Percentiles rank a stretch among this genome's conserved stretches.
phyloP scores from a whole-genome alignment of 2,113 vertebrate genomes.

The Pao palembangensis region DNA sequence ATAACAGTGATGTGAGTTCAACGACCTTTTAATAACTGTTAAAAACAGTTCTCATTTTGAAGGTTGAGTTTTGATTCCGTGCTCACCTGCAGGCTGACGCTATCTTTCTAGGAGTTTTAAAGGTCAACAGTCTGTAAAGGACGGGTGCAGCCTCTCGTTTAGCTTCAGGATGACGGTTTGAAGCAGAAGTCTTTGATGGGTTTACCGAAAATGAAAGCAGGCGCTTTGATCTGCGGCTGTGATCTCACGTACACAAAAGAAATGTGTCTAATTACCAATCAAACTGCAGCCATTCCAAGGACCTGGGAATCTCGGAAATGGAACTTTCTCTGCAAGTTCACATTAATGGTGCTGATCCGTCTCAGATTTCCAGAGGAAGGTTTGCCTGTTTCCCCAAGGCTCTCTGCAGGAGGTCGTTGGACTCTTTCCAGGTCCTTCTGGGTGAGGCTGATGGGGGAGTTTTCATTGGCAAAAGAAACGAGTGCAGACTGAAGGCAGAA shows the following conservation, averaged over 20 bases:
- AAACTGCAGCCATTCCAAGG: too few species aligned
- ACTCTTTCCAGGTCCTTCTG: slow-evolving; percentile 23
- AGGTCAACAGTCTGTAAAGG: too few species aligned
- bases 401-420: slow-evolving; percentile 26
- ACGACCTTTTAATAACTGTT: too few species aligned
- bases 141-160: not conserved
- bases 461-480: slow-evolving; percentile 38
- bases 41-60: too few species aligned
- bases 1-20: too few species aligned
- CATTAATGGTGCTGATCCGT: slow-evolving; percentile 26
- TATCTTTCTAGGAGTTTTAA: too few species aligned
- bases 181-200: too few species aligned
- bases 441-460: slow-evolving; percentile 10
- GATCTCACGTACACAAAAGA: not conserved
- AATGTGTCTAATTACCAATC: not conserved
- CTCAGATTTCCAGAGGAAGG: slow-evolving; percentile 20
- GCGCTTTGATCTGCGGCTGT: not conserved
- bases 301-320: not conserved
- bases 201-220: slow-evolving; percentile 1
- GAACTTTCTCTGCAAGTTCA: slow-evolving; percentile 9
- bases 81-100: too few species aligned
- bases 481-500: slow-evolving; percentile 23
- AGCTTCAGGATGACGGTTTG: not conserved
- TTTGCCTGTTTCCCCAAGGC: not conserved
- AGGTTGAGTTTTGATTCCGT: too few species aligned